These are phyloP conservation scores for Drosophila glabriapex DNA, from an alignment of 2,888 invertebrate species.

Conservation along the genomic window DNA sequence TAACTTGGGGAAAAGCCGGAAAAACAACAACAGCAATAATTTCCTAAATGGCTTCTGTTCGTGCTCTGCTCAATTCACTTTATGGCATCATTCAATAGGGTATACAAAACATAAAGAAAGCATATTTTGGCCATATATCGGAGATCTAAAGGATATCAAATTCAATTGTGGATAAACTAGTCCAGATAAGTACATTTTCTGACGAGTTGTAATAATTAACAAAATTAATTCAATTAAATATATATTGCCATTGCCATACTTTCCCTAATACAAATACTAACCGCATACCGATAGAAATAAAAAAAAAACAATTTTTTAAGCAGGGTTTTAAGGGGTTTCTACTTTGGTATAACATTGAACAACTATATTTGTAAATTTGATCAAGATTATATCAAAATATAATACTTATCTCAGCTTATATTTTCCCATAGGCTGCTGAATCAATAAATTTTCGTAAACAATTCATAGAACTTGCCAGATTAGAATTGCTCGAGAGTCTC, in stretches of 20 bases:
- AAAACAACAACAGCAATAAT: slow-evolving; percentile 24
- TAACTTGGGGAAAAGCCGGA: neutral
- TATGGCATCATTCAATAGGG: neutral
- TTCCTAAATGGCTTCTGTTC: slow-evolving; percentile 23
- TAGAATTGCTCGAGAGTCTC: neutral
- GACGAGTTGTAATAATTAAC: neutral
- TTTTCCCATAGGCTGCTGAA: neutral
- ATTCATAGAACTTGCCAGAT: neutral
- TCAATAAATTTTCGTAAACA: neutral
- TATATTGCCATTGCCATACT: neutral
- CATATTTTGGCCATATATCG: neutral
- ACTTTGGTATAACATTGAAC: neutral
- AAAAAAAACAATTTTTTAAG: neutral
- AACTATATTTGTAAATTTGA: neutral
- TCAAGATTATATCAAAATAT: neutral
- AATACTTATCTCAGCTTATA: neutral
- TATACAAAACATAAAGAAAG: neutral
- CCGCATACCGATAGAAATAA: neutral
- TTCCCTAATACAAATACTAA: too few species aligned
- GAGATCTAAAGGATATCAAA: neutral
- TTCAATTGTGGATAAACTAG: neutral
- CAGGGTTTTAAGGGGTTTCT: neutral
- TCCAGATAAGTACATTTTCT: neutral
- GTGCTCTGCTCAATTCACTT: slow-evolving; percentile 15
- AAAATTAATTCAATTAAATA: neutral